Percentiles rank a stretch among this genome's conserved stretches.
Conservation (phyloP, 2,888 invertebrate genomes). For the Drosophila gaucha region DNA sequence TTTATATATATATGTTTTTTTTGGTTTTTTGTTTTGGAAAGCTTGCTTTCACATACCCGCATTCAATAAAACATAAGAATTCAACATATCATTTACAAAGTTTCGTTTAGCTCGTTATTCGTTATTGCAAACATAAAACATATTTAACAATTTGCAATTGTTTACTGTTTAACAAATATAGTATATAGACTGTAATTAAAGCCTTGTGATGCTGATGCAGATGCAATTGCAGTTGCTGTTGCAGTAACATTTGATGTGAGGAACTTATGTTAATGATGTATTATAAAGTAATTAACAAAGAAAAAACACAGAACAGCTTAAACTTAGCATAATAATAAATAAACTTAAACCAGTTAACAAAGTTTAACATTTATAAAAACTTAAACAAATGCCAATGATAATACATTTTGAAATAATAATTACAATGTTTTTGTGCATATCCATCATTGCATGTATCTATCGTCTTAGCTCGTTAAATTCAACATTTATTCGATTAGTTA, state of each 20-base stretch:
- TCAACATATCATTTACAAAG: conserved; percentile 23
- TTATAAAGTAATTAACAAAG: conserved; percentile 71
- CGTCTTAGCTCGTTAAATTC: conserved; percentile 55
- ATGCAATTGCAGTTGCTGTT: conserved; percentile 44
- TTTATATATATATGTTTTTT: conserved; percentile 4
- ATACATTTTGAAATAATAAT: conserved; percentile 9
- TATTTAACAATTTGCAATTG: conserved; percentile 49
- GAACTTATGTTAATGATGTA: conserved; percentile 66
- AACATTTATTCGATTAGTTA: conserved; percentile 79
- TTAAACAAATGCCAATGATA: conserved; percentile 68
- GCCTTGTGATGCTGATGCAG: conserved; percentile 37
- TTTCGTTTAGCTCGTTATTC: conserved; percentile 34
- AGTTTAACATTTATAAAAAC: conserved; percentile 51
- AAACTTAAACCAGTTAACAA: conserved; percentile 71
- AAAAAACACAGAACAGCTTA: conserved; percentile 46
- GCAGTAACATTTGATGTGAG: conserved; percentile 66
- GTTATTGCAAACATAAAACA: conserved; percentile 12
- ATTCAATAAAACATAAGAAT: conserved; percentile 46
- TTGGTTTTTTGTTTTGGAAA: conserved; percentile 30
- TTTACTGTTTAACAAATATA: conserved; percentile 46
- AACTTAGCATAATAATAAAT: conserved; percentile 62
- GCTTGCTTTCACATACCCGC: conserved; percentile 54
- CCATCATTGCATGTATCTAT: conserved; percentile 23
- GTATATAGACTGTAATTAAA: conserved; percentile 34
- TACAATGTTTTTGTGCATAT: conserved; percentile 28